Percentiles rank a stretch among this genome's conserved stretches.
These are phyloP conservation scores for Amyelois transitella DNA, from an alignment of 1,140 invertebrate species.

Conservation along the genomic window DNA sequence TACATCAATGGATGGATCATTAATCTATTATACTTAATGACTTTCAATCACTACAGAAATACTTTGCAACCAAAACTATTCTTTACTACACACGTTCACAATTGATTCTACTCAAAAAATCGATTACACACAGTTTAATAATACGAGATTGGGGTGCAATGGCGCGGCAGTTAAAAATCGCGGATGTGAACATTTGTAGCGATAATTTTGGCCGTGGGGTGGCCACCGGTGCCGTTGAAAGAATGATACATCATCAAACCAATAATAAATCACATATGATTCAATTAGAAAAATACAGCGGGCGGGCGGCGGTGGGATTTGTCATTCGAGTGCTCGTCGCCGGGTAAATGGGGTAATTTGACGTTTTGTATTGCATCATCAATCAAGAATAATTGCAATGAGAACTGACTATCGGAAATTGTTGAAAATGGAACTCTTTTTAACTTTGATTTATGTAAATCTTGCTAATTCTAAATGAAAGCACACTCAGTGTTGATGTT, in stretches of 20 bases:
- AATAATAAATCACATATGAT: slow-evolving; percentile 72
- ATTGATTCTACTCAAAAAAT: slow-evolving; percentile 48
- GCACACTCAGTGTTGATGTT: too few relatives aligned
- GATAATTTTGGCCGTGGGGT: slow-evolving; percentile 63
- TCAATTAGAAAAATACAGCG: slow-evolving; percentile 71
- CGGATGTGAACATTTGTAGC: slow-evolving; percentile 65
- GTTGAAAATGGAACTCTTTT: background rate
- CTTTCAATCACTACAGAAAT: too few relatives aligned
- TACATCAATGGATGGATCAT: too few relatives aligned
- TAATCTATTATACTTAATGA: too few relatives aligned
- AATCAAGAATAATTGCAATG: slow-evolving; percentile 60
- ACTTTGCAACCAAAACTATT: too few relatives aligned
- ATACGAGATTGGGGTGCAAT: slow-evolving; percentile 40
- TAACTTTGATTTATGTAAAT: too few relatives aligned
- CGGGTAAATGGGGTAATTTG: slow-evolving; percentile 46
- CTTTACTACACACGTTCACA: slow-evolving; percentile 13
- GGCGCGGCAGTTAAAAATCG: slow-evolving; percentile 53
- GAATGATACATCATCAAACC: slow-evolving; percentile 73
- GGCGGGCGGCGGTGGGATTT: slow-evolving; percentile 47
- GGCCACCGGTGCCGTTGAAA: slow-evolving; percentile 65
- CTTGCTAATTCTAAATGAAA: too few relatives aligned
- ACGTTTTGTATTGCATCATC: slow-evolving; percentile 62
- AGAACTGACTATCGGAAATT: background rate
- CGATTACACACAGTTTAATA: slow-evolving; percentile 62
- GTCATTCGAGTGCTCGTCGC: slow-evolving; percentile 36